Evolutionary conservation across 2,797 vertebrate genomes (phyloP), one percentile per base, ranked within the genome.

Genomic region (Melanotaenia parkinsoni): DNA sequence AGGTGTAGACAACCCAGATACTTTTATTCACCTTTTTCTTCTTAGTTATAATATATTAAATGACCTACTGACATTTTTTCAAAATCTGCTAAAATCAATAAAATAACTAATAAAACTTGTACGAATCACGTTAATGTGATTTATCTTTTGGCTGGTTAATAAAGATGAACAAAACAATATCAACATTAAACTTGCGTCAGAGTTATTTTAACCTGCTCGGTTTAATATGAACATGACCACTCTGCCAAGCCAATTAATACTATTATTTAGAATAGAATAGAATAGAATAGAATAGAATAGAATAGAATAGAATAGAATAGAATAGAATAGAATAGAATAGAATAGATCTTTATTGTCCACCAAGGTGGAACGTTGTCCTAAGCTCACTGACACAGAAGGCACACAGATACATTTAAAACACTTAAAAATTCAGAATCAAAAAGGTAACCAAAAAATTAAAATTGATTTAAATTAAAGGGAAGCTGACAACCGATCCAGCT

Each of bases 201-300:
- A 64, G 47, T 0, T 51, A 58, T 75, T 60, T 63, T 40, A 28
- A 38, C 57, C 2, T 62, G 59, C 63, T 74, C 58, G 33, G 32
- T 69, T 63, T 20, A 54, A 3, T 74, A 18, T 64, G 2, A 24
- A 72, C 20, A 22, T 45, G 0, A 45, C 9, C n/a, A 47, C 24
- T 54, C 35, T 64, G 30, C 30, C 6, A 5, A 58, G 54, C 5
- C 59, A 22, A 58, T 47, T 10, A 7, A 47, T 64, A 50, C 12
- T 2, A 54, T 4, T 1, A 54, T 50, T 28, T 40, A 40, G 13
- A 40, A 40, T 40, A 40, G 38, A 40, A 40, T 37, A 37, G 10
- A 37, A 37, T 37, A 37, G 35, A 37, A 37, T 38, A 38, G 37
- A 38, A 38, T 38, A 38, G 37, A 38, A 43, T 43, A 43, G 14